Base-by-base conservation (phyloP, 53 echinoderm and acorn worm genomes). In the Holothuria leucospilota region DNA sequence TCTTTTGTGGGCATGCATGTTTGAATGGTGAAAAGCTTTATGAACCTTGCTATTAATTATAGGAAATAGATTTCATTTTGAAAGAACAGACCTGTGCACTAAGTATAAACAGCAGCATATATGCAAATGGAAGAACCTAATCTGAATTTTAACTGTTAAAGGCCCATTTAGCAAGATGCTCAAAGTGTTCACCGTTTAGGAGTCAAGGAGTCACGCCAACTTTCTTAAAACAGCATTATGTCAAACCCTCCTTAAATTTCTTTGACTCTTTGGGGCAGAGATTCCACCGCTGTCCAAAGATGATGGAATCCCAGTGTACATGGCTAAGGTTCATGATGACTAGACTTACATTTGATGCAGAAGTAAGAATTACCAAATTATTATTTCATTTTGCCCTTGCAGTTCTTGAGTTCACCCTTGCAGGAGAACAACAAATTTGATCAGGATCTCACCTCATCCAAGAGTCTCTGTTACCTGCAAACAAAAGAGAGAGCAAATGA, bases 341-440 rank as follows among this genome's bases (percentile, higher is more conserved):
- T 70, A 30, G 84, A 78, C 14, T 52, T 39, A 78, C 94, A 94
- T 83, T 87, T 87, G 29, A 87, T 87, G 46, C 94, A 94, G 85
- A 92, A 90, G 46, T 89, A 78, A 61, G 59, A 94, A 39, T 79
- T 29, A 56, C 94, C n/a, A n/a, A 94, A 28, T 84, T 58, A n/a
- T n/a, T n/a, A n/a, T n/a, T n/a, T 56, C 87, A 71, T 12, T 74
- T 67, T 13, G 42, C 65, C 68, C 39, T 24, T 5, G 61, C 16
- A 7, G 39, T 26, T 20, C 60, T 29, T 24, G 60, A 58, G 28
- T 4, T 26, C 18, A 86, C 77, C 18, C 63, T 39, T 21, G 86
- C 86, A n/a, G 86, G 86, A 42, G 86, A 86, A 0, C 74, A 63
- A 49, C 86, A 86, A 0, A 16, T 56, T 8, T 42, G 25, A 41